These are phyloP conservation scores for Peromyscus nudipes DNA, from an alignment of 2,797 vertebrate genomes.

Conservation along the genomic window DNA sequence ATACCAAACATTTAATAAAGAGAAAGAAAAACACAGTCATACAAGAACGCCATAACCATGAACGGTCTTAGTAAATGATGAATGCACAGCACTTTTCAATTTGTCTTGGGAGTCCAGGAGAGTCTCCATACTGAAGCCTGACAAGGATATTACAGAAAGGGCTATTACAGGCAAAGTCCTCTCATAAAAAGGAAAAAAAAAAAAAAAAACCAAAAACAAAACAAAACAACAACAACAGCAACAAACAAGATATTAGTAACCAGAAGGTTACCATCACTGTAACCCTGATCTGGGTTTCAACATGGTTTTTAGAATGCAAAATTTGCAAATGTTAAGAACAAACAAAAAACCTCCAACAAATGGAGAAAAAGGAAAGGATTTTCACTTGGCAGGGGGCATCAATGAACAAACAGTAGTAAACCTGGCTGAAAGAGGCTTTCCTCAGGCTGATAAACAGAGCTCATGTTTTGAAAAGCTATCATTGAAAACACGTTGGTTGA, in stretches of 20 bases:
- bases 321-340: neutral
- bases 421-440: neutral
- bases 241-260: neutral
- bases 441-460: neutral
- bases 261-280: neutral
- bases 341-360: neutral
- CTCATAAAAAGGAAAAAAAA: neutral
- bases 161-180: neutral
- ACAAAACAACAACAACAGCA: neutral
- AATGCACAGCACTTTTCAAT: neutral
- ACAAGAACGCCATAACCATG: neutral
- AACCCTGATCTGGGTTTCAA: neutral
- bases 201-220: too few species aligned
- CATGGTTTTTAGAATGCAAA: neutral
- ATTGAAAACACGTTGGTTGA: neutral
- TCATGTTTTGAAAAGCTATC: slow-evolving; percentile 7
- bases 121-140: neutral
- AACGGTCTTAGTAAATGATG: neutral
- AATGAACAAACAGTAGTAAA: neutral
- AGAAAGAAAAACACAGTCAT: neutral
- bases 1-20: neutral
- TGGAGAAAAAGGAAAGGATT: neutral
- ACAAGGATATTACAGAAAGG: neutral
- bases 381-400: neutral
- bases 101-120: neutral